These are phyloP conservation scores for Alcedo atthis DNA, from an alignment of 2,797 vertebrate species.

Conservation along the genomic window DNA sequence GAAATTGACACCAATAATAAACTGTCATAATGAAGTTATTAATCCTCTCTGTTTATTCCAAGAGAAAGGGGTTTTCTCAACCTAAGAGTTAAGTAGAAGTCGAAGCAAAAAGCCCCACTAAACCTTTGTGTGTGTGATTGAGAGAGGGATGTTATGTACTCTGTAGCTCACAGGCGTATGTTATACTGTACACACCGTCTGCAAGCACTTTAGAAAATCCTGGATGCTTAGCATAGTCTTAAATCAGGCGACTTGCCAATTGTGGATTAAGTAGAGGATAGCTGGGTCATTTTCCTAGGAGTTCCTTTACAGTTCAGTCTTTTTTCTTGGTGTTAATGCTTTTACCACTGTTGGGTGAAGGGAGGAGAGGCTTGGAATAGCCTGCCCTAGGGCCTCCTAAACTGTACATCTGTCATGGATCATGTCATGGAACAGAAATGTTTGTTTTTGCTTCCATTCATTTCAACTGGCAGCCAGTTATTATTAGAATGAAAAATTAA, in stretches of 20 bases:
- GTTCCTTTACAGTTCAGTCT: conserved; percentile 64
- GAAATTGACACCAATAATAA: conserved; percentile 45
- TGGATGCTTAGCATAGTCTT: conserved; percentile 46
- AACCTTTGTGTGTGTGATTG: background rate
- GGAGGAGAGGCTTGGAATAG: conserved; percentile 52
- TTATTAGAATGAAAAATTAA: conserved; percentile 83
- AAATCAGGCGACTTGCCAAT: conserved; percentile 57
- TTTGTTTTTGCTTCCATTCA: conserved; percentile 78
- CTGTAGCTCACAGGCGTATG: background rate
- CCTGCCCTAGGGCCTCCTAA: conserved; percentile 63
- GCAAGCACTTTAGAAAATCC: conserved; percentile 58
- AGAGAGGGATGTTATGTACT: background rate
- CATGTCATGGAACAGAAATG: conserved; percentile 74
- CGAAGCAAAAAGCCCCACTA: background rate
- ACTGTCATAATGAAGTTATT: conserved; percentile 38
- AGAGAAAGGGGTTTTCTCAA: background rate
- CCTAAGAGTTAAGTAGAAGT: background rate
- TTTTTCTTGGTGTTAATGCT: conserved; percentile 64
- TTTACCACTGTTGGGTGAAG: conserved; percentile 50
- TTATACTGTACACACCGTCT: conserved; percentile 41
- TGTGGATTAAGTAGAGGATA: conserved; percentile 55
- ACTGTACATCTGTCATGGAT: conserved; percentile 70
- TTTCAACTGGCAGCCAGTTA: conserved; percentile 78
- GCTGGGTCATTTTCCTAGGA: conserved; percentile 59
- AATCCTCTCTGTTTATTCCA: background rate